A percentile compares a stretch with the other conserved stretches of the same genome.
phyloP scores from a whole-genome alignment of 2,113 vertebrate species.

The Argyrosomus japonicus region DNA sequence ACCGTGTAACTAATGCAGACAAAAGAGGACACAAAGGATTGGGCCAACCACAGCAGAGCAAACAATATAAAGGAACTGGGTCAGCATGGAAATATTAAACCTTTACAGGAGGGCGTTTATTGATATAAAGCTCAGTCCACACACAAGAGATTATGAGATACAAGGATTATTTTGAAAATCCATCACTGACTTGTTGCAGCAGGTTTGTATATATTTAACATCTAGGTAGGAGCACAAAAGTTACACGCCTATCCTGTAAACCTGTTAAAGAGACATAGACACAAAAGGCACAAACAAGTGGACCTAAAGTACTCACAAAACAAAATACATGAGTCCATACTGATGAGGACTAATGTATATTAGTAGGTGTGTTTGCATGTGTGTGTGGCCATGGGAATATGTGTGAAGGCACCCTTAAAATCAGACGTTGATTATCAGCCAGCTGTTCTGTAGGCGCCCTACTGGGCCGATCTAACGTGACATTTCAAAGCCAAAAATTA shows the following conservation, averaged over 20 bases:
- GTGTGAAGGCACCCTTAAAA: background rate
- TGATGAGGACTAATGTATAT: background rate
- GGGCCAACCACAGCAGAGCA: constrained; percentile 29
- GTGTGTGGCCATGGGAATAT: background rate
- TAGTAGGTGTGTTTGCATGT: background rate
- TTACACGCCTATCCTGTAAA: background rate
- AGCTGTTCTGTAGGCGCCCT: background rate
- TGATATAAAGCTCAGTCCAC: background rate
- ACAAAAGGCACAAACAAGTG: background rate
- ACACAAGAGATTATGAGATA: background rate
- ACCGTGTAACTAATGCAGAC: constrained; percentile 20
- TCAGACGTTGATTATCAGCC: background rate
- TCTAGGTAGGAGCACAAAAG: background rate
- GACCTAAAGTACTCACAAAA: background rate
- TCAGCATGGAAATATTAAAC: constrained; percentile 42
- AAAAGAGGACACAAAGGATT: constrained; percentile 21
- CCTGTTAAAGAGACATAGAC: background rate
- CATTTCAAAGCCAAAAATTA: background rate
- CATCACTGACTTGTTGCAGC: background rate
- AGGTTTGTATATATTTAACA: background rate
- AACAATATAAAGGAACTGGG: constrained; percentile 57
- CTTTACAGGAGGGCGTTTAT: constrained; percentile 5
- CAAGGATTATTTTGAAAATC: background rate
- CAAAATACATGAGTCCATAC: background rate
- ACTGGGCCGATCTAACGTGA: background rate